A percentile compares a stretch with the other conserved stretches of the same genome.
Conservation (phyloP, 2,888 invertebrate species). For the Acrocyrtus sp. region DNA sequence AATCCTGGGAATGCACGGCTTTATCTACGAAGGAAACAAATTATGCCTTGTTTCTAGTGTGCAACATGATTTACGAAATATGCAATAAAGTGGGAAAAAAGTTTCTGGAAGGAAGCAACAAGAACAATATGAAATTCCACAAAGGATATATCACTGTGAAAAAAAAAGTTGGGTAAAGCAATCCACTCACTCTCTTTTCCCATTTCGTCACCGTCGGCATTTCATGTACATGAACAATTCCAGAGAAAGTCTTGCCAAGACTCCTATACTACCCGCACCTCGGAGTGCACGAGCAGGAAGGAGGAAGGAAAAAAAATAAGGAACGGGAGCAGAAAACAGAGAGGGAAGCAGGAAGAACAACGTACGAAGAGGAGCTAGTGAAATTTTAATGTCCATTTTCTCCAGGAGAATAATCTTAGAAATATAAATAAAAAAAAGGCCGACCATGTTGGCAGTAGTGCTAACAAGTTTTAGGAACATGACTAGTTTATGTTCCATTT, state of each 20-base stretch:
- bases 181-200: not conserved
- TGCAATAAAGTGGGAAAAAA: no score
- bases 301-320: not conserved
- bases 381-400: slow-evolving; percentile 48
- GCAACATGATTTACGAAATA: not conserved
- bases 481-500: not conserved
- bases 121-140: slow-evolving; percentile 17
- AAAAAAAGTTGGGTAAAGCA: not conserved
- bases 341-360: not conserved
- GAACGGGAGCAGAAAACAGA: slow-evolving; percentile 7
- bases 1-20: not conserved
- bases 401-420: slow-evolving; percentile 27
- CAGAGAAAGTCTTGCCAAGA: no score
- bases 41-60: not conserved
- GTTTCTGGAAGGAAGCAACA: slow-evolving; percentile 17
- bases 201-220: not conserved
- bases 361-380: slow-evolving; percentile 3
- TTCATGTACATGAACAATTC: not conserved
- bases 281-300: no score
- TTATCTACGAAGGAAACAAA: not conserved
- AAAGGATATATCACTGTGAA: not conserved
- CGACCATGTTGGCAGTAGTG: not conserved
- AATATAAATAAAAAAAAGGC: no score
- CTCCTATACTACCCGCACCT: no score
- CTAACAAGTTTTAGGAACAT: slow-evolving; percentile 10